Conservation (phyloP, 1,140 invertebrate species). For the Piezodorus guildinii region DNA sequence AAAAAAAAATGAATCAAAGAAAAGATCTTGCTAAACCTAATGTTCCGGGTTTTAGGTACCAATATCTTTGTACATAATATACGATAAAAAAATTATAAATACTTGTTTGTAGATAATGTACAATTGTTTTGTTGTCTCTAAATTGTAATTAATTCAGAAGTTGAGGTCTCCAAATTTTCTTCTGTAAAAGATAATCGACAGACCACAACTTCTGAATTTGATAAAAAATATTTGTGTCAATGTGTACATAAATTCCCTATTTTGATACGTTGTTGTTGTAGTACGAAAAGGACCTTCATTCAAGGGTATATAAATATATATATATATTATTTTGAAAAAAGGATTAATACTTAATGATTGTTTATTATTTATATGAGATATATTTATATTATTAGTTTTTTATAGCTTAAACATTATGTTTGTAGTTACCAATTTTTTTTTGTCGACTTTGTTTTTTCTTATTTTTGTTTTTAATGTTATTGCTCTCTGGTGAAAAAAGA, state of each 20-base stretch:
- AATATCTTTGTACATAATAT: background rate
- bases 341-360: constrained; percentile 9
- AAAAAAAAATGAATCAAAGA: too few relatives aligned
- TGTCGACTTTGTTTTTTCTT: background rate
- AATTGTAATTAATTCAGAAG: too few relatives aligned
- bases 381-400: constrained; percentile 13
- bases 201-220: too few relatives aligned
- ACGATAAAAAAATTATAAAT: constrained; percentile 1
- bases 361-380: constrained; percentile 15
- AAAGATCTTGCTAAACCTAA: background rate
- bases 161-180: too few relatives aligned
- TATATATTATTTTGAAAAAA: constrained; percentile 12
- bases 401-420: background rate
- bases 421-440: constrained; percentile 10
- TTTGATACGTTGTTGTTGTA: constrained; percentile 7
- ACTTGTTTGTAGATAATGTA: constrained; percentile 3
- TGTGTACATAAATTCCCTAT: constrained; percentile 14
- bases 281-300: background rate
- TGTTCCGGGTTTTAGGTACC: background rate
- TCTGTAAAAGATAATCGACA: too few relatives aligned
- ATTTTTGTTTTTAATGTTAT: constrained; percentile 4
- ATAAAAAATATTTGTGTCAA: background rate
- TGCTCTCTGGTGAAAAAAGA: background rate
- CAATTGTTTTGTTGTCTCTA: background rate
- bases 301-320: constrained; percentile 3